Base-by-base conservation (phyloP, 2,888 invertebrate genomes). In the Tachina fera region DNA sequence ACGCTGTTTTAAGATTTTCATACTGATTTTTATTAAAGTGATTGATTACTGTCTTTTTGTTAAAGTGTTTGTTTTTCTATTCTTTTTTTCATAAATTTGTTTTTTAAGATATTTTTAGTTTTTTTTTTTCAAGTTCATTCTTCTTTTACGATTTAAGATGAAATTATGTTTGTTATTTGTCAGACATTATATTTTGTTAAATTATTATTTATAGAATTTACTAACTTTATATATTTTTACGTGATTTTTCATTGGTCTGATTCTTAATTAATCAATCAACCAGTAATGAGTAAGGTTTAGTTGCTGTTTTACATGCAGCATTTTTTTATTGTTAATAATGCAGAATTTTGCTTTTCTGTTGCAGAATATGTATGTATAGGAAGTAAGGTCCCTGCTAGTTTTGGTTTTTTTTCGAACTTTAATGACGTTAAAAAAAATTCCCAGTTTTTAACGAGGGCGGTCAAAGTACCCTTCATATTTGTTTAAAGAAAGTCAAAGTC, bases 11-110 rank as follows among this genome's bases (percentile, higher is more conserved):
- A 39, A 83, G 83, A 83, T 86, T 86, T 86, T 79, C 72, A 80
- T 76, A 83, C 68, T 85, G 83, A 80, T 68, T 83, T 86, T 86
- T 86, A 86, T 86, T 86, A 76, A 86, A 86, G 79, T 86, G 86
- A 86, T 83, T 86, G 86, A 83, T 83, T 77, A 74, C 74, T 74
- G 49, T 60, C 56, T 51, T 68, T 53, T 53, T 31, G 16, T 63
- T 53, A 53, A 53, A 79, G 60, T 82, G 65, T 75, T 81, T 76
- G 60, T 63, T 67, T 76, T 14, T 19, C 9, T 47, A 45, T 47
- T 43, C 11, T n/a, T 13, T 47, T n/a, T 58, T 47, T 43, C 11
- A 43, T 51, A 70, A 71, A 16, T 72, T 81, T 19, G 13, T 63
- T 53, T 51, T 65, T 71, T 39, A 83, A 76, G 47, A 56, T 82